These are phyloP conservation scores for Pristionchus pacificus DNA, from an alignment of 1,140 invertebrate species.

Conservation along the genomic window DNA sequence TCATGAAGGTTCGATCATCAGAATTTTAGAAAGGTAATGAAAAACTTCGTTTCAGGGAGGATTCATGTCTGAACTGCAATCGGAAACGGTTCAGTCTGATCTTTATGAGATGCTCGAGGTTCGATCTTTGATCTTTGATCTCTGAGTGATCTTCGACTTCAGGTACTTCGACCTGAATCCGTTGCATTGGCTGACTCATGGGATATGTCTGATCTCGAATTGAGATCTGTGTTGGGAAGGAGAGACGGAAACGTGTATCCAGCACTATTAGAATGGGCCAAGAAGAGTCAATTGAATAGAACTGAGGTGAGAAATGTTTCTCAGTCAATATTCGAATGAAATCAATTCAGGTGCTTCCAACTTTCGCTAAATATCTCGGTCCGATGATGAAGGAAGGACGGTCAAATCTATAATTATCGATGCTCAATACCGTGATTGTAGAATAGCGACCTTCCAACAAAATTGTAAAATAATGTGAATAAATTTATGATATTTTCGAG, in stretches of 20 bases:
- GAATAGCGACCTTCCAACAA: too few species aligned
- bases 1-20: background rate
- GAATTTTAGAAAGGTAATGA: background rate
- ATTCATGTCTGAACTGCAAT: slow-evolving; percentile 33
- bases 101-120: slow-evolving; percentile 25
- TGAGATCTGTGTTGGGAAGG: slow-evolving; percentile 76
- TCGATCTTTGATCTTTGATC: background rate
- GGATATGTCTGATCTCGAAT: slow-evolving; percentile 75
- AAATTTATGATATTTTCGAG: too few species aligned
- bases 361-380: slow-evolving; percentile 42
- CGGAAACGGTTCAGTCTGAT: slow-evolving; percentile 31
- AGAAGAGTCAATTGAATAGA: slow-evolving; percentile 79
- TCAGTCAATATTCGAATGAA: background rate
- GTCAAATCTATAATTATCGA: too few species aligned
- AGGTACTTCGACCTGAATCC: slow-evolving; percentile 68
- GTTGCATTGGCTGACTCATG: slow-evolving; percentile 84
- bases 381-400: slow-evolving; percentile 46
- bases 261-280: slow-evolving; percentile 76
- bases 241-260: slow-evolving; percentile 88
- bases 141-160: background rate
- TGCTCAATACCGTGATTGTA: too few species aligned
- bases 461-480: too few species aligned
- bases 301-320: slow-evolving; percentile 59
- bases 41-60: too few species aligned
- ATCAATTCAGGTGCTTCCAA: slow-evolving; percentile 47